Conservation (phyloP, 2,888 invertebrate species). For the Parnassius orleans region DNA sequence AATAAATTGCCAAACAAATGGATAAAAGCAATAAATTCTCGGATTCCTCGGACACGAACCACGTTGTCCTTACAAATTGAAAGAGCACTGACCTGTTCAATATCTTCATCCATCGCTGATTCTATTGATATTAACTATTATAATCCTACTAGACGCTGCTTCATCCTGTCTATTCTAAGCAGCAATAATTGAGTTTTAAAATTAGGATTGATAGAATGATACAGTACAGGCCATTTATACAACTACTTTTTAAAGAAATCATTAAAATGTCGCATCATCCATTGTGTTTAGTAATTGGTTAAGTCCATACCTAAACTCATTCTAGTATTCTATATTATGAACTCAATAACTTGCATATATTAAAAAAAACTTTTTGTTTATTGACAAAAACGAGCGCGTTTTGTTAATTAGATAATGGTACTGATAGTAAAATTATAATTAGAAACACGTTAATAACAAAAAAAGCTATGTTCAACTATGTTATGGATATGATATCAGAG, state of each 20-base stretch:
- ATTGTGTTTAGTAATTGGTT: too few relatives aligned
- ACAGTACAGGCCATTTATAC: too few relatives aligned
- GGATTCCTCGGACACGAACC: neutral
- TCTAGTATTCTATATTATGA: too few relatives aligned
- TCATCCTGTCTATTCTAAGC: neutral
- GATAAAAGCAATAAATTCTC: constrained; percentile 6
- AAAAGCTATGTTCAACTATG: constrained; percentile 5
- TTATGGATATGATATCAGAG: constrained; percentile 23
- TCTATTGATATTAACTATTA: constrained; percentile 6
- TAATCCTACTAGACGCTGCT: too few relatives aligned
- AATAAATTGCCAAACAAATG: constrained; percentile 9
- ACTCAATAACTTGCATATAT: too few relatives aligned
- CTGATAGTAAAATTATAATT: constrained; percentile 13
- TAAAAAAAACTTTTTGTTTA: too few relatives aligned
- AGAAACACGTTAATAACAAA: constrained; percentile 12
- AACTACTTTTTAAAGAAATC: too few relatives aligned
- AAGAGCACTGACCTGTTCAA: constrained; percentile 51
- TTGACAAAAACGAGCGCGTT: constrained; percentile 1
- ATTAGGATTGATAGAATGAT: too few relatives aligned
- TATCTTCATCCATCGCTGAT: constrained; percentile 41
- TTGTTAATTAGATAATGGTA: constrained; percentile 12
- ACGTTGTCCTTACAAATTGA: constrained; percentile 22
- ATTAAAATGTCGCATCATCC: too few relatives aligned
- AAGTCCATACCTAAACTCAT: too few relatives aligned
- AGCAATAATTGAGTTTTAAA: too few relatives aligned